phyloP scores from a whole-genome alignment of 2,113 vertebrate species.

The Nesogale talazaci region DNA sequence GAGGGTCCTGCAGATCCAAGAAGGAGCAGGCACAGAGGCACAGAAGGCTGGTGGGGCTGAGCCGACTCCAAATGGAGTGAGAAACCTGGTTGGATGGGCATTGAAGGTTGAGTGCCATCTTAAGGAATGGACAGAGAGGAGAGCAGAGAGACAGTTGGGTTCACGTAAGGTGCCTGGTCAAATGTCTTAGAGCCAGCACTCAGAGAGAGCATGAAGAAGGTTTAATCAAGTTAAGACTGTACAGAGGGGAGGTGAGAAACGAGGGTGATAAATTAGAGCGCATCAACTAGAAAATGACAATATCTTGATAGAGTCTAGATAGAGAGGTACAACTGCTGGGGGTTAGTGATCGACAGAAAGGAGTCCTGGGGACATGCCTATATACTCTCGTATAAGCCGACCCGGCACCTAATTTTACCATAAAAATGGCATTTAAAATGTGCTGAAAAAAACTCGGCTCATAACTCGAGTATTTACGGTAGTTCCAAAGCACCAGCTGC shows the following conservation, averaged over 20 bases:
- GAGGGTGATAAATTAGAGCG: accelerated
- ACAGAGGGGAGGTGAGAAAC: background rate
- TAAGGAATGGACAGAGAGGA: background rate
- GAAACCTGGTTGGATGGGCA: accelerated
- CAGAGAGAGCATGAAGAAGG: background rate
- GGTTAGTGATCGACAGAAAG: too few species aligned
- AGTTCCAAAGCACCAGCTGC: too few species aligned
- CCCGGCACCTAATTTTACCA: too few species aligned
- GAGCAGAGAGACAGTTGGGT: background rate
- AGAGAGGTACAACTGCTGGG: background rate
- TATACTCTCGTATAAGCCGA: too few species aligned
- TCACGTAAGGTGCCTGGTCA: background rate
- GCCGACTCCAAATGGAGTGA: background rate
- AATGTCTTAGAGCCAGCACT: background rate
- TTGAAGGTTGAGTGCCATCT: accelerated
- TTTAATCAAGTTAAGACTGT: background rate
- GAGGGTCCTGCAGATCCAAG: background rate
- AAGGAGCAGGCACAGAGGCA: background rate
- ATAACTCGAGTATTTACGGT: too few species aligned
- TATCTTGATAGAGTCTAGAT: background rate
- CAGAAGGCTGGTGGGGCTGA: background rate
- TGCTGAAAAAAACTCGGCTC: too few species aligned
- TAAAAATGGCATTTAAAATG: too few species aligned
- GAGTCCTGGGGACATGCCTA: too few species aligned
- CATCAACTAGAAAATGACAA: background rate